Conservation (phyloP, 2,888 invertebrate species). For the Euproctis similis region DNA sequence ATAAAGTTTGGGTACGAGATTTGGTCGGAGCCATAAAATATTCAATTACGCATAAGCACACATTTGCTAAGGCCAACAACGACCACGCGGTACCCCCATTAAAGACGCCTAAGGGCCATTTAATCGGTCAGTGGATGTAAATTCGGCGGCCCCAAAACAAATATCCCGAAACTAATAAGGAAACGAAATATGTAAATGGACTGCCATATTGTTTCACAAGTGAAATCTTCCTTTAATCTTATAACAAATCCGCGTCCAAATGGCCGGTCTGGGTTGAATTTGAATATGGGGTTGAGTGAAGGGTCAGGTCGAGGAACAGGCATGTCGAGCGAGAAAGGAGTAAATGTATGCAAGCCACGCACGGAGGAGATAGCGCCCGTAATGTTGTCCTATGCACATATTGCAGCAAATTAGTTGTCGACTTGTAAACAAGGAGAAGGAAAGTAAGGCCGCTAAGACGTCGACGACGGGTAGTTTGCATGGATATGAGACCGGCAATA, state of each 20-base stretch:
- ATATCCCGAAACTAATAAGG: slow-evolving; percentile 76
- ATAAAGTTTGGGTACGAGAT: slow-evolving; percentile 62
- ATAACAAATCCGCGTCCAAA: slow-evolving; percentile 77
- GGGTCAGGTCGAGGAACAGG: slow-evolving; percentile 56
- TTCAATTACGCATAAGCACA: slow-evolving; percentile 76
- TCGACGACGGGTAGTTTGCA: slow-evolving; percentile 72
- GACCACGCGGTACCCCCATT: slow-evolving; percentile 76
- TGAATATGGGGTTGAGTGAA: slow-evolving; percentile 69
- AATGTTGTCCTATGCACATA: slow-evolving; percentile 76
- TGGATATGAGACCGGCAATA: slow-evolving; percentile 75
- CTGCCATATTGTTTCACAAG: slow-evolving; percentile 76
- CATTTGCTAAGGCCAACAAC: slow-evolving; percentile 74
- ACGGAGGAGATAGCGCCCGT: slow-evolving; percentile 68
- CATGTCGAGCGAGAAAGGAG: slow-evolving; percentile 55
- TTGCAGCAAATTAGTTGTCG: slow-evolving; percentile 77
- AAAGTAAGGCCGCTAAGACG: slow-evolving; percentile 70
- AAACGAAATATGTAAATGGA: slow-evolving; percentile 76
- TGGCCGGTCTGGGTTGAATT: slow-evolving; percentile 70
- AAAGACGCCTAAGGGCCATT: slow-evolving; percentile 76
- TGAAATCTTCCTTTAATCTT: slow-evolving; percentile 78
- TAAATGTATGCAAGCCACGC: slow-evolving; percentile 75
- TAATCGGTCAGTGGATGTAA: slow-evolving; percentile 77
- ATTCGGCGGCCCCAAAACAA: slow-evolving; percentile 74
- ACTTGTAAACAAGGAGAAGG: slow-evolving; percentile 72
- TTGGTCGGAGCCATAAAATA: slow-evolving; percentile 68